Conservation (phyloP, 2,797 vertebrate species). For the Sebastes hubbsi region DNA sequence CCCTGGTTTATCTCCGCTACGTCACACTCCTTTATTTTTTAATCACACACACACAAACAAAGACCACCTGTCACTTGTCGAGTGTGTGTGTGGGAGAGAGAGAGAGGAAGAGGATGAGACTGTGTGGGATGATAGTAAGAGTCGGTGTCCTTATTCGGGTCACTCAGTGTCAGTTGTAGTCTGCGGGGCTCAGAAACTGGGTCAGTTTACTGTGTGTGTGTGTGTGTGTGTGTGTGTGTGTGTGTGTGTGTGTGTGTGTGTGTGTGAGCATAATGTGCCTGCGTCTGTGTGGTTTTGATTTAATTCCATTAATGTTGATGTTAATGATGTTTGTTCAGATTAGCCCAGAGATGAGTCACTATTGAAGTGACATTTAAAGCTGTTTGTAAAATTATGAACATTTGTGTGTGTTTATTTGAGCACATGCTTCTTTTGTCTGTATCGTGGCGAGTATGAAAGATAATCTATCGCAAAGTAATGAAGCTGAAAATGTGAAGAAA, state of each 20-base stretch:
- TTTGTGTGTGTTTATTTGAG: background rate
- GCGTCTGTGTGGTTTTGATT: constrained; percentile 18
- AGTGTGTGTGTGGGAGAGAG: background rate
- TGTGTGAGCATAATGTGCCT: constrained; percentile 22
- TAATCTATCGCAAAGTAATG: background rate
- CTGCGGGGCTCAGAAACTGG: constrained; percentile 61
- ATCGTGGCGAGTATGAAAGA: background rate
- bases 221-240: background rate
- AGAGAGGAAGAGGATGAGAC: background rate
- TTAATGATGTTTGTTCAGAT: background rate
- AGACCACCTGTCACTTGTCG: constrained; percentile 28
- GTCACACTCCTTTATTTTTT: constrained; percentile 40
- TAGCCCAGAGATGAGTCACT: background rate
- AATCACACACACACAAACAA: constrained; percentile 40
- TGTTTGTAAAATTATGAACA: background rate
- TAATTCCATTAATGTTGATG: background rate
- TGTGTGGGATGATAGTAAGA: constrained; percentile 19
- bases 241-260: constrained; percentile 11
- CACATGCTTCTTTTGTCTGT: background rate
- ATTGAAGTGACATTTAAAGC: background rate
- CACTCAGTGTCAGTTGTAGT: constrained; percentile 58
- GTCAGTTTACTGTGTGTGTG: constrained; percentile 41
- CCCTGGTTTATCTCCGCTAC: constrained; percentile 41
- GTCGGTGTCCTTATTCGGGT: constrained; percentile 52
- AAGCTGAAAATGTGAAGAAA: background rate